Conservation (phyloP, 2,113 vertebrate genomes). For the Paramisgurnus dabryanus region DNA sequence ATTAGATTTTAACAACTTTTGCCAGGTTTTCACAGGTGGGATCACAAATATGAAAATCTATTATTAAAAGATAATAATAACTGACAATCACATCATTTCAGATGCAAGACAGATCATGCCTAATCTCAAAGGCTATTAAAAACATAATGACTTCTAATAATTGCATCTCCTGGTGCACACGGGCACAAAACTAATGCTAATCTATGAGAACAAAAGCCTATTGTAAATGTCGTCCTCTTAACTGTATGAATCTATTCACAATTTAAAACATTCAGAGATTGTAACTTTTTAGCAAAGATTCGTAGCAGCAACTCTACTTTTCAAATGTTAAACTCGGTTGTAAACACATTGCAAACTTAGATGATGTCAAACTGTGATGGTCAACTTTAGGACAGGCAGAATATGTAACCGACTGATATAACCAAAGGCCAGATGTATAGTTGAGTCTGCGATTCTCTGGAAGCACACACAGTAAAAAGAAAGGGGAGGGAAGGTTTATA, state of each 20-base stretch:
- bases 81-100: neutral
- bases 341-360: neutral
- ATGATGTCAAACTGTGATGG: neutral
- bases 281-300: no score
- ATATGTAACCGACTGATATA: conserved; percentile 22
- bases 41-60: no score
- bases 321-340: neutral
- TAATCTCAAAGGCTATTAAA: neutral
- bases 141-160: neutral
- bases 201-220: conserved; percentile 2
- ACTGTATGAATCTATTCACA: neutral
- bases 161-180: neutral
- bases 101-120: neutral
- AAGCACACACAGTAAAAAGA: conserved; percentile 54
- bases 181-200: neutral
- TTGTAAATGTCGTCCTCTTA: neutral
- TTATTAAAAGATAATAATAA: no score
- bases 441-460: conserved; percentile 33
- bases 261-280: no score
- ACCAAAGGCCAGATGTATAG: conserved; percentile 33
- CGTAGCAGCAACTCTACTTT: no score
- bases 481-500: conserved; percentile 53
- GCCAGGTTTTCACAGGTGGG: no score
- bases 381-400: neutral
- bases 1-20: no score